phyloP scores from a whole-genome alignment of 2,113 vertebrate genomes.

The Crotophaga sulcirostris region DNA sequence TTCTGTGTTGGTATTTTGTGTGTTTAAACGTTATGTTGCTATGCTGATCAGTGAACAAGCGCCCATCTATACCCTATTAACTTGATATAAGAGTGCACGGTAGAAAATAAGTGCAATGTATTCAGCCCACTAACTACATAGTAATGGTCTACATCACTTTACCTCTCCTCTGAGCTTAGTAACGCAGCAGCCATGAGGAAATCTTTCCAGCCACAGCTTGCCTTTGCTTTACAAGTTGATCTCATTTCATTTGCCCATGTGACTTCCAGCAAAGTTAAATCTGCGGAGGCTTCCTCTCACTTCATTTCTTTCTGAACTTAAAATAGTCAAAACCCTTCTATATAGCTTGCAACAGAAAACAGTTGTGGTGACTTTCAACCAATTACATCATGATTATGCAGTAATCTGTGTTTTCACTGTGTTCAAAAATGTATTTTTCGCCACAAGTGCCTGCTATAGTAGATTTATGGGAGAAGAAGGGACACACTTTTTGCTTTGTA shows the following conservation, averaged over 20 bases:
- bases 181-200: constrained; percentile 41
- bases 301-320: constrained; percentile 44
- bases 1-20: background rate
- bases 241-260: constrained; percentile 60
- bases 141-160: background rate
- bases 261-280: constrained; percentile 68
- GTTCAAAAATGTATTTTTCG: constrained; percentile 37
- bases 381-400: constrained; percentile 50
- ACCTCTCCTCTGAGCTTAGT: constrained; percentile 28
- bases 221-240: constrained; percentile 46
- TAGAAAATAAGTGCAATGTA: background rate
- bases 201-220: constrained; percentile 54
- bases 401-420: constrained; percentile 57
- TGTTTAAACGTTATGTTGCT: background rate
- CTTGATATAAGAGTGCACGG: background rate
- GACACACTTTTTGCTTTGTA: constrained; percentile 36
- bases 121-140: background rate
- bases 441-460: constrained; percentile 19
- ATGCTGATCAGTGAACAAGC: background rate
- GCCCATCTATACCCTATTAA: background rate
- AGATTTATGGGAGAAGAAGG: constrained; percentile 32
- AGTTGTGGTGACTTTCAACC: constrained; percentile 42
- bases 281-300: constrained; percentile 63
- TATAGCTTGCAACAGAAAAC: constrained; percentile 30
- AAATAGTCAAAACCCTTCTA: constrained; percentile 47